phyloP scores from a whole-genome alignment of 2,113 vertebrate species.

The Chrysochloris asiatica region DNA sequence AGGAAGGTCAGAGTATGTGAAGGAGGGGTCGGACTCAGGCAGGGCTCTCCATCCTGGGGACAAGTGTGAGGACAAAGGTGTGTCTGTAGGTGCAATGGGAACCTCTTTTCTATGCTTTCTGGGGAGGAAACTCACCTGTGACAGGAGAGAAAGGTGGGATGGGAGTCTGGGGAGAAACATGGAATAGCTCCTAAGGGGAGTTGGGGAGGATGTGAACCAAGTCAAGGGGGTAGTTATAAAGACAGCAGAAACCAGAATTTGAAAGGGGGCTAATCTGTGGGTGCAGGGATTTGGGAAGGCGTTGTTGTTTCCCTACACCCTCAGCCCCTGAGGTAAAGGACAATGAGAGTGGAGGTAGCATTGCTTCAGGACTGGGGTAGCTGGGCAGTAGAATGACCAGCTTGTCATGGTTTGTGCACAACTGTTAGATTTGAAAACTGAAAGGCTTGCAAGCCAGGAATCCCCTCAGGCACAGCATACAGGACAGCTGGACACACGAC shows the following conservation, averaged over 20 bases:
- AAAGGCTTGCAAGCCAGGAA: not conserved
- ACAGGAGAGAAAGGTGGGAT: not conserved
- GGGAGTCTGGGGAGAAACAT: not conserved
- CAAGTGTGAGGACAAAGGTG: not conserved
- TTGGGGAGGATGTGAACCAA: not conserved
- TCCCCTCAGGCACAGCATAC: not conserved
- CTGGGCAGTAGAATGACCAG: not conserved
- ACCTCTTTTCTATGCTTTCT: not conserved
- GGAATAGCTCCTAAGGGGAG: not conserved
- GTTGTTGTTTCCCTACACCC: not conserved
- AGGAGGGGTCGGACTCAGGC: too few relatives aligned
- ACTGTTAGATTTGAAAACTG: not conserved
- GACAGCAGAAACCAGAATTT: not conserved
- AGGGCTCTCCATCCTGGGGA: too few relatives aligned
- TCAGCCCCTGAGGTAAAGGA: not conserved
- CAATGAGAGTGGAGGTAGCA: not conserved
- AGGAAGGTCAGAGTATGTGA: too few relatives aligned
- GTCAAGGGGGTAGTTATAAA: not conserved
- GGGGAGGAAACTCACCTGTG: not conserved
- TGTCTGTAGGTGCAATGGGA: too few relatives aligned
- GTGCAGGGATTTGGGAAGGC: not conserved
- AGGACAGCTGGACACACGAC: too few relatives aligned
- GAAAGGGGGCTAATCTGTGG: not conserved
- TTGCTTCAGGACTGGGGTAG: not conserved
- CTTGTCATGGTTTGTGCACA: not conserved